Evolutionary conservation across 2,113 vertebrate species (phyloP), one percentile per base, ranked within the genome.

Genomic region (Hiodon alosoides): DNA sequence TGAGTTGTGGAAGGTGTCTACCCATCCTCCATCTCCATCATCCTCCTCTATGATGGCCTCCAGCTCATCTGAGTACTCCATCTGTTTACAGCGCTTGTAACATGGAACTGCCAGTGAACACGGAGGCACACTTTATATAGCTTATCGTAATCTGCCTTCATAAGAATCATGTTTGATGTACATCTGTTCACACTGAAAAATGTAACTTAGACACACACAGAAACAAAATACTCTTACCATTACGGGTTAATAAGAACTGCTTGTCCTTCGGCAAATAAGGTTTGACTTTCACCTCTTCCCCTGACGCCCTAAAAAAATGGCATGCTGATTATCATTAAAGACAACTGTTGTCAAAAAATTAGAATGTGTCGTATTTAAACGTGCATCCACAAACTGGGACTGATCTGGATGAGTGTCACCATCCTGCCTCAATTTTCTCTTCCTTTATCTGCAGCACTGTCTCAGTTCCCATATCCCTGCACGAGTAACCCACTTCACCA

Each of bases 31-130:
- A 75, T 99, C 97, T 60, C 97, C 97, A 83, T 99, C 97, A 77
- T 99, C 97, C 85, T 99, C 97, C 90, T 99, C 97, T 88, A 99
- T 98, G 83, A 99, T 98, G 76, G 95, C 96, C 80, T 99, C 97
- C 85, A 95, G 90, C 86, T 99, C 97, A 66, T 99, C 96, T 0
- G 94, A 98, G 81, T 99, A 99, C 71, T 99, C 97, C 97, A 99
- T 99, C 85, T 99, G 97, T 90, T 98, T 98, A 86, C 97, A 99
- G 5, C 97, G 93, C 83, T 99, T 99, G 80, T 98, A 97, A 81
- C 97, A 99, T 0, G 97, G 97, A 67, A 99, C 97, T 98, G 73
- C 58, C 79, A 76, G 68, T 4, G n/a, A 51, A 14, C 73, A n/a
- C 0, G 31, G 3, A 48, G 7, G 14, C 4, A 57, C 54, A 57